Conservation (phyloP, 2,888 invertebrate genomes). For the Eilema griseolum region DNA sequence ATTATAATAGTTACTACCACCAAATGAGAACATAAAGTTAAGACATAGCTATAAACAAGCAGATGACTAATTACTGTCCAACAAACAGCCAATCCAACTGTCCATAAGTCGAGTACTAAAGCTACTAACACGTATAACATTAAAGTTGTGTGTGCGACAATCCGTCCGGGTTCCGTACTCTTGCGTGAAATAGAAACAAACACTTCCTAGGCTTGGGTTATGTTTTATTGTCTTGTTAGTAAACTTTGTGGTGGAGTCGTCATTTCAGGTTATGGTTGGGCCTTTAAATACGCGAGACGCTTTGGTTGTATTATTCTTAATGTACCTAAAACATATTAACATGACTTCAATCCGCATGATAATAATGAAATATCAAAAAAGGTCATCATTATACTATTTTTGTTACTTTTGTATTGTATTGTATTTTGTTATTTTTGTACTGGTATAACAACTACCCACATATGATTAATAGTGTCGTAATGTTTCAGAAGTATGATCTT, state of each 20-base stretch:
- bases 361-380: too few species aligned
- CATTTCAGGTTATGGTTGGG: constrained; percentile 49
- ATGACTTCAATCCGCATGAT: too few species aligned
- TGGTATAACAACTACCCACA: too few species aligned
- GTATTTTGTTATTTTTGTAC: too few species aligned
- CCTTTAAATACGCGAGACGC: constrained; percentile 11
- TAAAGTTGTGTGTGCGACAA: constrained; percentile 31
- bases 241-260: constrained; percentile 65
- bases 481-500: too few species aligned
- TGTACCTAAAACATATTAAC: neutral
- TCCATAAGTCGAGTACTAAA: constrained; percentile 15
- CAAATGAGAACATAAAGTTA: neutral
- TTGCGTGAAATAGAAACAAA: constrained; percentile 69
- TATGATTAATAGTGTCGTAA: too few species aligned
- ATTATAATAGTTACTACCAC: too few species aligned
- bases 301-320: neutral
- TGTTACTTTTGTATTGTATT: too few species aligned
- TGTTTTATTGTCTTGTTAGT: constrained; percentile 75
- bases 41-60: neutral
- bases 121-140: constrained; percentile 27
- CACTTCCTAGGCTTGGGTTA: constrained; percentile 71
- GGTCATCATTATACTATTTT: too few species aligned
- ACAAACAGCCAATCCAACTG: constrained; percentile 14
- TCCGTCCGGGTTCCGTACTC: constrained; percentile 40
- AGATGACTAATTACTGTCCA: neutral